These are phyloP conservation scores for Herpetotheres cachinnans DNA, from an alignment of 2,113 vertebrate genomes.

Conservation along the genomic window DNA sequence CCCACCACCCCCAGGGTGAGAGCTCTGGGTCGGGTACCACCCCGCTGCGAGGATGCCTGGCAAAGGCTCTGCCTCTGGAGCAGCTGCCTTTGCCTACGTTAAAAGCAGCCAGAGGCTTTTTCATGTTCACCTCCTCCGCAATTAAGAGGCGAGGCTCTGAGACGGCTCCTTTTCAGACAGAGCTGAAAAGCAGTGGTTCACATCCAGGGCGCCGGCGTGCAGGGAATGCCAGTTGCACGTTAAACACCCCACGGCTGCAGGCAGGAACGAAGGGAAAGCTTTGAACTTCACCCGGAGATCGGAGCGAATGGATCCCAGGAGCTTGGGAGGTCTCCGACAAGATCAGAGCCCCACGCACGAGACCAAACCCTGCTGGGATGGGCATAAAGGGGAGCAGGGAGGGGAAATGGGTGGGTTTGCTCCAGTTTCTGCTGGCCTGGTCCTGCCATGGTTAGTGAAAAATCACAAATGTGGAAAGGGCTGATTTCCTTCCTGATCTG, in stretches of 20 bases:
- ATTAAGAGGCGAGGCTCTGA: neutral
- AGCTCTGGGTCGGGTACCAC: neutral
- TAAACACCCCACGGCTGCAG: neutral
- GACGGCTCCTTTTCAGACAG: neutral
- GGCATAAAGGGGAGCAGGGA: neutral
- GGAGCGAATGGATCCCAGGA: fast-evolving
- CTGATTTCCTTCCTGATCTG: neutral
- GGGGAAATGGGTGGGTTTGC: neutral
- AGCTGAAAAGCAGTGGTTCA: neutral
- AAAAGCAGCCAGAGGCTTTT: slow-evolving; percentile 8
- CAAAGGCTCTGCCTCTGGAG: neutral
- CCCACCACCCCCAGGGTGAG: neutral
- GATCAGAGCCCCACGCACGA: neutral
- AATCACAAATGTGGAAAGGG: neutral
- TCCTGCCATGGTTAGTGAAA: neutral
- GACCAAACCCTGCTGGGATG: neutral
- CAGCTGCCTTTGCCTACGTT: neutral
- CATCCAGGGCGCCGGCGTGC: neutral
- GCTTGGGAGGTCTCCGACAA: neutral
- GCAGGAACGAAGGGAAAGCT: neutral
- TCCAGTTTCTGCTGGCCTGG: neutral
- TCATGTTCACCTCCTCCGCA: neutral
- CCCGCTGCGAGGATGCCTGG: neutral
- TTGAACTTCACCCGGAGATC: neutral
- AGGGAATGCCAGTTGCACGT: neutral